Percentiles rank a stretch among this genome's conserved stretches.
phyloP scores from a whole-genome alignment of 2,888 invertebrate genomes.

The Tenthredo notha region DNA sequence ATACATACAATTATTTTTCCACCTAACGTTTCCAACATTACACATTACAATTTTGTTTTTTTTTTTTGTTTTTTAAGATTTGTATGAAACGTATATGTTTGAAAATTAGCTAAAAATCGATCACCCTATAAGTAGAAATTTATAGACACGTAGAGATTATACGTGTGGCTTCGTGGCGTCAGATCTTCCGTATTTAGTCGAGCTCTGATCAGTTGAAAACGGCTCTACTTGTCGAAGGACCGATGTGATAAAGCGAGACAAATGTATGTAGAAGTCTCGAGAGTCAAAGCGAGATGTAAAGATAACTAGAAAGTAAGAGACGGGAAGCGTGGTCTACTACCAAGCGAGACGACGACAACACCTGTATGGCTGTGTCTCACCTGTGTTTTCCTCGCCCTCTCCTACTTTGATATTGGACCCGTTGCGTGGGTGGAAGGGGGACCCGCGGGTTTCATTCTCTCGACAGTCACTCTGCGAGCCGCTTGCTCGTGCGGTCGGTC shows the following conservation, averaged over 20 bases:
- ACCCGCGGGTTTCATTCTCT: slow-evolving; percentile 41
- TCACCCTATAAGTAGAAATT: neutral
- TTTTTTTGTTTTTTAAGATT: too few relatives aligned
- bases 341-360: slow-evolving; percentile 35
- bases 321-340: neutral
- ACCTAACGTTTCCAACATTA: too few relatives aligned
- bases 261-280: neutral
- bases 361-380: slow-evolving; percentile 32
- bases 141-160: neutral
- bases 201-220: neutral
- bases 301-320: slow-evolving; percentile 27
- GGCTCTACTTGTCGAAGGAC: neutral
- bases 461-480: slow-evolving; percentile 49
- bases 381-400: slow-evolving; percentile 49
- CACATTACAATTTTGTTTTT: too few relatives aligned
- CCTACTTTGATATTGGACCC: slow-evolving; percentile 45
- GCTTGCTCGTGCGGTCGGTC: slow-evolving; percentile 48
- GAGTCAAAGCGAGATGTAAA: slow-evolving; percentile 5
- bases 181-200: slow-evolving; percentile 17
- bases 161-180: neutral
- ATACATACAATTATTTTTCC: too few relatives aligned
- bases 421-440: slow-evolving; percentile 51
- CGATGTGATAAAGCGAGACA: neutral
- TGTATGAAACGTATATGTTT: neutral
- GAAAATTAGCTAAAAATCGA: neutral